Percentiles rank a stretch among this genome's conserved stretches.
Evolutionary conservation across 2,888 invertebrate genomes (phyloP).

Genomic region (Folsomia candida): DNA sequence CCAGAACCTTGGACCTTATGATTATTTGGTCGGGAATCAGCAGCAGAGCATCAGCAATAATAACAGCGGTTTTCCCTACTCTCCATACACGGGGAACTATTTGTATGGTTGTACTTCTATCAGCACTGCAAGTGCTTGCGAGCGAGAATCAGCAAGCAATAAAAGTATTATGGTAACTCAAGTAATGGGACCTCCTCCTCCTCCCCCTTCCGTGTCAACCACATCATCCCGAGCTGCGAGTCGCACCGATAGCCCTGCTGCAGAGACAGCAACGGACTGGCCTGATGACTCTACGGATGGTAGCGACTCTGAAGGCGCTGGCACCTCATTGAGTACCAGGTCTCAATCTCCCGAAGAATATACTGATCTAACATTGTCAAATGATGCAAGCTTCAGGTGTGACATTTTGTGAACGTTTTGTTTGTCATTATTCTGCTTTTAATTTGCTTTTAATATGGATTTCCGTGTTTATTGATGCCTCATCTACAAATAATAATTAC

Average conservation of each 20-base stretch:
- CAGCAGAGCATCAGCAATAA: not conserved
- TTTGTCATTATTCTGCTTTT: not conserved
- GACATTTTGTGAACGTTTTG: no score
- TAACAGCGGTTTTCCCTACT: not conserved
- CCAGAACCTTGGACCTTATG: conserved; percentile 2
- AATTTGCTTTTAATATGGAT: conserved; percentile 8
- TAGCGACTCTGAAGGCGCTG: conserved; percentile 16
- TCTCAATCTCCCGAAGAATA: conserved; percentile 24
- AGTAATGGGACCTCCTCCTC: not conserved
- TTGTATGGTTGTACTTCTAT: not conserved
- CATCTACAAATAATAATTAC: no score
- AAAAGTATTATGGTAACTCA: not conserved
- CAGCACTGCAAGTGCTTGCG: not conserved
- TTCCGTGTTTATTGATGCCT: no score
- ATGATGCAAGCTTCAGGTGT: not conserved
- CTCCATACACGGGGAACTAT: not conserved
- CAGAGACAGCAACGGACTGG: conserved; percentile 33
- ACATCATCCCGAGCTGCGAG: not conserved
- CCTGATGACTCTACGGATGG: conserved; percentile 25
- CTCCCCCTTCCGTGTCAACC: not conserved
- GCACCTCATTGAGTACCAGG: conserved; percentile 9
- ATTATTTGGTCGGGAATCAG: not conserved
- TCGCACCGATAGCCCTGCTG: not conserved
- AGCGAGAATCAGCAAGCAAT: not conserved
- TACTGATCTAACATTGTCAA: not conserved